Evolutionary conservation across 2,888 invertebrate species (phyloP).

Genomic region (Rhagophthalmus giganteus): DNA sequence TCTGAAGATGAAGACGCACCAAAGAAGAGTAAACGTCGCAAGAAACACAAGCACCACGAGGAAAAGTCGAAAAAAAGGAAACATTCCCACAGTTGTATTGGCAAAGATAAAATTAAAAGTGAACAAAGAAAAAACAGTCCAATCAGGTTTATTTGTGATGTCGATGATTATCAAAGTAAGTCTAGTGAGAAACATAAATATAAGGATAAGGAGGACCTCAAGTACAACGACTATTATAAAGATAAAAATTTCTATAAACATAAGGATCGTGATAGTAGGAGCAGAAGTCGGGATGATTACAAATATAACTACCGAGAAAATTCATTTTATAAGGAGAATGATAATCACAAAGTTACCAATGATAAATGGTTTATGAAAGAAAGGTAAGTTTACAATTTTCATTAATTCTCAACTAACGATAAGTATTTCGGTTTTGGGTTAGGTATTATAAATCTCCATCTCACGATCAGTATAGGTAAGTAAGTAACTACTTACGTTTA

Average conservation of each 20-base stretch:
- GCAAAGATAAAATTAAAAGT: conserved; percentile 35
- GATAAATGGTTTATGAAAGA: conserved; percentile 49
- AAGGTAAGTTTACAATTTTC: too few species aligned
- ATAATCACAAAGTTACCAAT: conserved; percentile 51
- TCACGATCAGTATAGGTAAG: too few species aligned
- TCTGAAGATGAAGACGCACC: conserved; percentile 26
- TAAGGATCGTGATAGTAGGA: conserved; percentile 14
- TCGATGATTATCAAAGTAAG: too few species aligned
- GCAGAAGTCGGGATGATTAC: conserved; percentile 26
- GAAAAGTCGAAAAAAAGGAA: conserved; percentile 24
- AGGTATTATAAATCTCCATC: too few species aligned
- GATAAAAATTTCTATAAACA: conserved; percentile 33
- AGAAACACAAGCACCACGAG: conserved; percentile 13
- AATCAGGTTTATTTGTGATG: too few species aligned
- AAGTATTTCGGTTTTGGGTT: too few species aligned
- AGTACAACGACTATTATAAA: too few species aligned
- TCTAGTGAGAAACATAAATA: conserved; percentile 14
- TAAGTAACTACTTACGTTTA: too few species aligned
- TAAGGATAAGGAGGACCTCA: conserved; percentile 10
- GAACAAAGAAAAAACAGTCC: too few species aligned
- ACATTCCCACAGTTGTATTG: conserved; percentile 18
- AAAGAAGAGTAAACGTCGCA: conserved; percentile 28
- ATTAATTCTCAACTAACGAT: too few species aligned
- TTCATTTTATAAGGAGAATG: conserved; percentile 47
- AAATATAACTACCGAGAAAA: conserved; percentile 53